These are phyloP conservation scores for Papio anubis DNA, from an alignment of 2,113 vertebrate genomes.

Conservation along the genomic window DNA sequence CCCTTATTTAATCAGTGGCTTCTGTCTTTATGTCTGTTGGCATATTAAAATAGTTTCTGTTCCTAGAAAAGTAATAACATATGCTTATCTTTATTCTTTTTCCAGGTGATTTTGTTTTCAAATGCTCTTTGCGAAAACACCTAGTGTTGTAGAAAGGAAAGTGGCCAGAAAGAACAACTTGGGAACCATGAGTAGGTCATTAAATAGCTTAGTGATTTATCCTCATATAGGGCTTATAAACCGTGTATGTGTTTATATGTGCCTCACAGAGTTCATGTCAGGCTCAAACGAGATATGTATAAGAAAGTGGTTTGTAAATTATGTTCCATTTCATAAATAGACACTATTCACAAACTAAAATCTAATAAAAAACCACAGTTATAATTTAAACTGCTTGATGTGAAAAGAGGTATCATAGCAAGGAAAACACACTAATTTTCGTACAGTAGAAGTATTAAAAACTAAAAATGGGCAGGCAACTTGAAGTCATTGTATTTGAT, in stretches of 20 bases:
- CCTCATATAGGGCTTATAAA: background rate
- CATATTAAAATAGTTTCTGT: background rate
- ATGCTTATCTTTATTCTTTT: background rate
- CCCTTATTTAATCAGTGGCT: background rate
- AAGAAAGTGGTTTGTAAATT: slow-evolving; percentile 4
- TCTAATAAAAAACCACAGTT: background rate
- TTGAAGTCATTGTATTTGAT: slow-evolving; percentile 8
- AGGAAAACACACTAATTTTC: background rate
- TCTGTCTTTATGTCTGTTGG: background rate
- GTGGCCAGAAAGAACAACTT: background rate
- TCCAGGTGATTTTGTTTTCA: background rate
- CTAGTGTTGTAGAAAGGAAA: background rate
- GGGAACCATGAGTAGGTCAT: background rate
- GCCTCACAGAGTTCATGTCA: background rate
- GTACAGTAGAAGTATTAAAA: background rate
- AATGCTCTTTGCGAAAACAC: background rate
- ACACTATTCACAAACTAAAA: background rate
- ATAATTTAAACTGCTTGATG: background rate
- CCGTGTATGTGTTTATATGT: background rate
- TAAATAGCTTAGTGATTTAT: background rate
- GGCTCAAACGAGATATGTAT: background rate
- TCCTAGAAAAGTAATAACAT: background rate
- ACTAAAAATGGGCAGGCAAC: background rate
- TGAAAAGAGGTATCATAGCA: background rate
- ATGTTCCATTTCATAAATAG: background rate